These are phyloP conservation scores for Camponotus fellah DNA, from an alignment of 2,888 invertebrate genomes.

Conservation along the genomic window DNA sequence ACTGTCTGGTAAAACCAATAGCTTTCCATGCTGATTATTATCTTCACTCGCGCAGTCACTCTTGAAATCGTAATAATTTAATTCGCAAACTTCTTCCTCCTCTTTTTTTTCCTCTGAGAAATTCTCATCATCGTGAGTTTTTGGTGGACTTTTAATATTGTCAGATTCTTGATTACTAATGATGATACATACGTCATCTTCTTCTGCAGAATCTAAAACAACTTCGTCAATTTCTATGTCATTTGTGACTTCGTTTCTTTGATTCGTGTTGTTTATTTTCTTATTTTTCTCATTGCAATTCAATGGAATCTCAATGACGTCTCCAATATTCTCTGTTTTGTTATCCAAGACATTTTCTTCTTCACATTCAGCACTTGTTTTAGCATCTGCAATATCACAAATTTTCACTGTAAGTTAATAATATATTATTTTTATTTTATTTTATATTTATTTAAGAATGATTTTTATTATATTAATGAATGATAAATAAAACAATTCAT, in stretches of 20 bases:
- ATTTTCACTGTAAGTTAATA: slow-evolving; percentile 15
- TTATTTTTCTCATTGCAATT: slow-evolving; percentile 25
- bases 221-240: slow-evolving; percentile 67
- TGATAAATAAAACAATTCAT: too few species aligned
- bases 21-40: slow-evolving; percentile 82
- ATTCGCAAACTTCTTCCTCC: slow-evolving; percentile 41
- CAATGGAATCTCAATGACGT: slow-evolving; percentile 38
- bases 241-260: slow-evolving; percentile 38
- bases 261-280: slow-evolving; percentile 34
- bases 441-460: background rate
- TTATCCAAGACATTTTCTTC: slow-evolving; percentile 25
- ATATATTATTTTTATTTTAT: background rate
- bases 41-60: slow-evolving; percentile 69
- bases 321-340: slow-evolving; percentile 48
- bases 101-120: slow-evolving; percentile 45
- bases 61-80: slow-evolving; percentile 51
- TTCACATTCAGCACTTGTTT: background rate
- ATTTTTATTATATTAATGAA: background rate
- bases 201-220: slow-evolving; percentile 77
- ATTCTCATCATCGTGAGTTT: slow-evolving; percentile 20
- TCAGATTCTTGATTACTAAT: slow-evolving; percentile 56
- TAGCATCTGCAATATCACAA: background rate
- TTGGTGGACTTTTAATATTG: slow-evolving; percentile 63
- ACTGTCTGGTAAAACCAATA: slow-evolving; percentile 89
- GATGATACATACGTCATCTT: slow-evolving; percentile 79